Conservation (phyloP, 2,888 invertebrate species). For the Ashinkailepas kermadecensis region DNA sequence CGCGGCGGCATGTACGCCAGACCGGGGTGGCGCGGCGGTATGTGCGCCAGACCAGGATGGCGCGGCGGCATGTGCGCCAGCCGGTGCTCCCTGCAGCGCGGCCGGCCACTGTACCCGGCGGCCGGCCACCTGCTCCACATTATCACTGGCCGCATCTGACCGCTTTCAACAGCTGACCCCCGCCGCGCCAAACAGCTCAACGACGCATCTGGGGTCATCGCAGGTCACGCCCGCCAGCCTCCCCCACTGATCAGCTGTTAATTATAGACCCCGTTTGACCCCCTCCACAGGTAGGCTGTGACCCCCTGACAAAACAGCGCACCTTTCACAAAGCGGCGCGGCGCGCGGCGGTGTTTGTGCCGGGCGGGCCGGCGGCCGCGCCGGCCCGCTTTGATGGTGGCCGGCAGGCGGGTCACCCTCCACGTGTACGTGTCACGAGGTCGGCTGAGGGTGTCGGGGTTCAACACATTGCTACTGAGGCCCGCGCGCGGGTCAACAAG, state of each 20-base stretch:
- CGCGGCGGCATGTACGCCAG: no score
- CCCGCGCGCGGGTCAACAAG: background rate
- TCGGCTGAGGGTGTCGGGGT: background rate
- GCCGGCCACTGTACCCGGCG: background rate
- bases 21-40: no score
- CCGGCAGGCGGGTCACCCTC: background rate
- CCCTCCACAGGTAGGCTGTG: slow-evolving; percentile 9
- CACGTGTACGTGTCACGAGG: slow-evolving; percentile 17
- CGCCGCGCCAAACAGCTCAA: background rate
- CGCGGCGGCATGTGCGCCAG: background rate
- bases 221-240: slow-evolving; percentile 9
- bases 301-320: slow-evolving; percentile 9
- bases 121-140: background rate
- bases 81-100: background rate
- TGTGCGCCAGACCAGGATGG: no score
- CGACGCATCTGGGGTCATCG: slow-evolving; percentile 13
- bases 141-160: background rate
- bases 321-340: background rate
- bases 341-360: slow-evolving; percentile 4
- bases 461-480: background rate
- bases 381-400: background rate
- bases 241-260: slow-evolving; percentile 22
- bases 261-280: slow-evolving; percentile 18
- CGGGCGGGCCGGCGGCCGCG: background rate
- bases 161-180: slow-evolving; percentile 21